These are phyloP conservation scores for Sceloporus undulatus DNA, from an alignment of 2,113 vertebrate species.

Conservation along the genomic window DNA sequence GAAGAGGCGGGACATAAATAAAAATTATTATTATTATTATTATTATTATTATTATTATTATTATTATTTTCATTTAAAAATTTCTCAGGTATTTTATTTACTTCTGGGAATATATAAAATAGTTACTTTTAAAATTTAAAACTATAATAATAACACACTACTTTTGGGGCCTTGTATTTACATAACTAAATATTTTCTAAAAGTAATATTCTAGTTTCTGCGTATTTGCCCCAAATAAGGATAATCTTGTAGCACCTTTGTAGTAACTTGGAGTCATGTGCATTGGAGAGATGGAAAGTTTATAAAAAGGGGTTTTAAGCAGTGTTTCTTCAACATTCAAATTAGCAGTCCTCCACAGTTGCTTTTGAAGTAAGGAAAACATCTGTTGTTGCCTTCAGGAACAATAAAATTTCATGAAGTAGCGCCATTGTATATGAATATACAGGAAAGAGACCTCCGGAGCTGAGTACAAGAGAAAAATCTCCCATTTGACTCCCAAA, in stretches of 20 bases:
- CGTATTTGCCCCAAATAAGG: neutral
- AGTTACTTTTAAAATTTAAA: no score
- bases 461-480: neutral
- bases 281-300: neutral
- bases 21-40: no score
- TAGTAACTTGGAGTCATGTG: neutral
- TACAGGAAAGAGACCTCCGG: neutral
- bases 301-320: neutral
- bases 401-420: constrained; percentile 19
- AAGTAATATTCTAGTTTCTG: neutral
- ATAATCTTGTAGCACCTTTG: no score
- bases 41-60: no score
- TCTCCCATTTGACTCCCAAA: neutral
- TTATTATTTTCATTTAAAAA: no score
- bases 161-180: no score
- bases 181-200: no score
- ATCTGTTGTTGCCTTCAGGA: constrained; percentile 19
- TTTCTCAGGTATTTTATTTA: no score
- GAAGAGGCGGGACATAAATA: no score
- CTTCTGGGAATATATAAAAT: no score
- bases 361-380: constrained; percentile 23
- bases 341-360: constrained; percentile 9
- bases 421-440: constrained; percentile 5
- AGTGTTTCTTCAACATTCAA: neutral
- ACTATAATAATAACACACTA: no score